phyloP scores from a whole-genome alignment of 2,797 vertebrate genomes.

The Poecilia picta region DNA sequence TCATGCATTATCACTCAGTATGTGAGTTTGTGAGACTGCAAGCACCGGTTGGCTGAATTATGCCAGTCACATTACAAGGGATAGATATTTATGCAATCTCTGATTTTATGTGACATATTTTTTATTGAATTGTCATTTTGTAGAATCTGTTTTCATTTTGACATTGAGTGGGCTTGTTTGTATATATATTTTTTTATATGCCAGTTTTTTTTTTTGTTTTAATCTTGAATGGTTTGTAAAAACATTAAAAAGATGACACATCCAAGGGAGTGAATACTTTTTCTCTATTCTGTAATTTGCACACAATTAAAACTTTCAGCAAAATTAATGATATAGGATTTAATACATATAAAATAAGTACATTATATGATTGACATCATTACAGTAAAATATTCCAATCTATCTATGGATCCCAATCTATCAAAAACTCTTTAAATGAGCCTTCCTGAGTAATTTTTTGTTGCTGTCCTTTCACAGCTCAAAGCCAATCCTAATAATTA shows the following conservation, averaged over 20 bases:
- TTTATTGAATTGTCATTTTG: neutral
- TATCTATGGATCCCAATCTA: neutral
- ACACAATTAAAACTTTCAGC: neutral
- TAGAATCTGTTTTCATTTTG: neutral
- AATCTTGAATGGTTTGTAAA: neutral
- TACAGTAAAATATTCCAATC: neutral
- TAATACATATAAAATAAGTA: neutral
- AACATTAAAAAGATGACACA: neutral
- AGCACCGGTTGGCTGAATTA: neutral
- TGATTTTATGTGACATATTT: neutral
- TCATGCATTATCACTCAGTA: neutral
- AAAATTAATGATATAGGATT: neutral
- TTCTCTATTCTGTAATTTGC: neutral
- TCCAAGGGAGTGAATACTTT: neutral
- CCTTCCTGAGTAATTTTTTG: too few relatives aligned
- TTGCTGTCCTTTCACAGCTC: neutral
- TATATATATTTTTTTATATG: fast-evolving
- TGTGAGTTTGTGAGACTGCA: neutral
- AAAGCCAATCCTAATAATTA: neutral
- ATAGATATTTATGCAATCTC: neutral
- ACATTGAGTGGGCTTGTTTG: neutral
- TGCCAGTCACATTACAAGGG: neutral
- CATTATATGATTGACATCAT: neutral
- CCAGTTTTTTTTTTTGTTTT: neutral
- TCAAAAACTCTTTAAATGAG: neutral